A percentile compares a stretch with the other conserved stretches of the same genome.
Conservation (phyloP, 1,140 invertebrate species). For the Bombus consobrinus region DNA sequence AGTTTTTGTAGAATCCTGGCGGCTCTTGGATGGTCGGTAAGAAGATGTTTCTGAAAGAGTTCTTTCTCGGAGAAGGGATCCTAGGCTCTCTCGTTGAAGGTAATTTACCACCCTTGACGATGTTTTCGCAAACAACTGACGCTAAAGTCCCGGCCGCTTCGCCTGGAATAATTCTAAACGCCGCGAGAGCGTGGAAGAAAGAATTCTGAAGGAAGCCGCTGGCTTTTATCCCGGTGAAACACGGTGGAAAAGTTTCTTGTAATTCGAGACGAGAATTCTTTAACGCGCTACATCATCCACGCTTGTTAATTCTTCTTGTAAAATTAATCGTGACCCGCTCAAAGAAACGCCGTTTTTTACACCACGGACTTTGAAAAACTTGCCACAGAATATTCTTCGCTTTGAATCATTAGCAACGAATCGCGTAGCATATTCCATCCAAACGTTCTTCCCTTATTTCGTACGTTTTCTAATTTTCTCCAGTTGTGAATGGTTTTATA, state of each 20-base stretch:
- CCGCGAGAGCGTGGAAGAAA: slow-evolving; percentile 3
- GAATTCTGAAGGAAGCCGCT: slow-evolving; percentile 18
- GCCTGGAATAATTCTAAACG: slow-evolving; percentile 26
- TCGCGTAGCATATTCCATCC: no score
- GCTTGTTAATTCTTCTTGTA: neutral
- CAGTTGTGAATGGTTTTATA: no score
- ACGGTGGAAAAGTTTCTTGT: slow-evolving; percentile 20
- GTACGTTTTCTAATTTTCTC: no score
- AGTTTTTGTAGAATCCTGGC: neutral
- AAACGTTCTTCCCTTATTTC: no score
- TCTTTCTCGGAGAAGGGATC: neutral
- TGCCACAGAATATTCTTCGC: no score
- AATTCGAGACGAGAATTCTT: neutral
- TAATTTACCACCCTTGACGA: slow-evolving; percentile 30
- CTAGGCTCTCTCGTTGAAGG: slow-evolving; percentile 1
- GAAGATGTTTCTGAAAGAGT: slow-evolving; percentile 13
- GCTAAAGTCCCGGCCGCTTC: slow-evolving; percentile 5
- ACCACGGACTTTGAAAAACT: no score
- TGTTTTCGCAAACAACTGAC: slow-evolving; percentile 27
- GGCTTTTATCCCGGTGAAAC: slow-evolving; percentile 20
- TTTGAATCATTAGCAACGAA: no score
- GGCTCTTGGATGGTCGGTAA: neutral
- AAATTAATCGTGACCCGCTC: neutral
- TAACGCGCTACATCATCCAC: neutral
- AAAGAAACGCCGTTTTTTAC: neutral